These are phyloP conservation scores for Lophius americanus DNA, from an alignment of 2,797 vertebrate genomes.

Conservation along the genomic window DNA sequence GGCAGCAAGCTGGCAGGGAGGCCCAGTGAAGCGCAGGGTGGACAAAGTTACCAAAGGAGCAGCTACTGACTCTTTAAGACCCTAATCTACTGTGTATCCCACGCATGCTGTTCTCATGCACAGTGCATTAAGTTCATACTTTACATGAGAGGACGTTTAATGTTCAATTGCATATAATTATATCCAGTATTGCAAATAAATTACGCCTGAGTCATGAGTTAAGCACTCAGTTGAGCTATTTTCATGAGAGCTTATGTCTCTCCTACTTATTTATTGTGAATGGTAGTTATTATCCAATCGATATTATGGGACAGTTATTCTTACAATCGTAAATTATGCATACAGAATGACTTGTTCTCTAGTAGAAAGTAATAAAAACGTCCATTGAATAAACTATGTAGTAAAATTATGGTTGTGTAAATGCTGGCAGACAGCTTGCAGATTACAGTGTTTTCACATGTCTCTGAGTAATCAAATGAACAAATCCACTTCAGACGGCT, in stretches of 20 bases:
- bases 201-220: conserved; percentile 12
- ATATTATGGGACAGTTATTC: background rate
- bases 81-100: conserved; percentile 36
- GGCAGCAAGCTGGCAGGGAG: conserved; percentile 56
- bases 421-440: background rate
- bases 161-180: conserved; percentile 14
- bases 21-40: conserved; percentile 37
- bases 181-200: conserved; percentile 7
- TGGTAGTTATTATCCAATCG: background rate
- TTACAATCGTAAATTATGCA: no score
- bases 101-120: conserved; percentile 18
- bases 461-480: conserved; percentile 14
- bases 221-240: background rate
- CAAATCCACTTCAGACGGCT: conserved; percentile 13
- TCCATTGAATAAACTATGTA: background rate
- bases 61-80: conserved; percentile 26
- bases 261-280: background rate
- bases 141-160: background rate
- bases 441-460: conserved; percentile 3
- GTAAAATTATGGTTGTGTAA: background rate
- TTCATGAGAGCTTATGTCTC: background rate
- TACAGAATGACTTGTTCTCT: background rate
- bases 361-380: background rate
- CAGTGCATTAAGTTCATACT: conserved; percentile 8
- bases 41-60: conserved; percentile 40